phyloP scores from a whole-genome alignment of 2,797 vertebrate genomes.

The Amphiprion clarkii region DNA sequence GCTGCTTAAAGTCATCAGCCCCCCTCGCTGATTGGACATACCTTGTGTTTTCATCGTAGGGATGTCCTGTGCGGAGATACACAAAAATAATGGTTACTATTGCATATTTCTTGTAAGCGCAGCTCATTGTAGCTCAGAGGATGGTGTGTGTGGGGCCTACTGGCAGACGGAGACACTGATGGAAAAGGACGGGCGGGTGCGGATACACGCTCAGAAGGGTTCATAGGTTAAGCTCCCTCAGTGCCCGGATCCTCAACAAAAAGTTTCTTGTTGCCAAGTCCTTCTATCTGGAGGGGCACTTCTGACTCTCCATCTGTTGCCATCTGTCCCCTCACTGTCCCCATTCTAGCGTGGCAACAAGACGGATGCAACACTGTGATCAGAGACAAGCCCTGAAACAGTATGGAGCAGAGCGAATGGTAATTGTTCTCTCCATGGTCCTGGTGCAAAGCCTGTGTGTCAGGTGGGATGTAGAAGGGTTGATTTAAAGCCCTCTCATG shows the following conservation, averaged over 20 bases:
- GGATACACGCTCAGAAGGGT: conserved; percentile 57
- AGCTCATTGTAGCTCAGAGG: conserved; percentile 18
- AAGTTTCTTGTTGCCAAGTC: conserved; percentile 79
- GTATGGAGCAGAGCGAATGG: conserved; percentile 51
- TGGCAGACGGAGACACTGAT: conserved; percentile 10
- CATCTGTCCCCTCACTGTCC: conserved; percentile 84
- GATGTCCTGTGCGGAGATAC: conserved; percentile 6
- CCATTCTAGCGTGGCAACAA: conserved; percentile 69
- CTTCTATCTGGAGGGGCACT: conserved; percentile 82
- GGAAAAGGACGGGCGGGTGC: conserved; percentile 39
- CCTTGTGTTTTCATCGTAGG: conserved; percentile 21
- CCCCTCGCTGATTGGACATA: conserved; percentile 31
- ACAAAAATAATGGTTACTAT: conserved; percentile 25
- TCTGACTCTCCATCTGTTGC: conserved; percentile 86
- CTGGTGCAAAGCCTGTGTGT: conserved; percentile 50
- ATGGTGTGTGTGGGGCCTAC: background rate
- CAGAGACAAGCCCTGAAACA: conserved; percentile 68
- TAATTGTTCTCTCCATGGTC: conserved; percentile 74
- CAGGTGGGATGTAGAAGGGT: conserved; percentile 39
- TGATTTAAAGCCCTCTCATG: conserved; percentile 37
- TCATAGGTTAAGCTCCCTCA: conserved; percentile 80
- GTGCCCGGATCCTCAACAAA: conserved; percentile 79
- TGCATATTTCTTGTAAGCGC: conserved; percentile 4
- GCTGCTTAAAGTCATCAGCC: conserved; percentile 55
- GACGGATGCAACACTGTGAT: conserved; percentile 56